Evolutionary conservation across 2,113 vertebrate species (phyloP).

Genomic region (Xerus inauris): DNA sequence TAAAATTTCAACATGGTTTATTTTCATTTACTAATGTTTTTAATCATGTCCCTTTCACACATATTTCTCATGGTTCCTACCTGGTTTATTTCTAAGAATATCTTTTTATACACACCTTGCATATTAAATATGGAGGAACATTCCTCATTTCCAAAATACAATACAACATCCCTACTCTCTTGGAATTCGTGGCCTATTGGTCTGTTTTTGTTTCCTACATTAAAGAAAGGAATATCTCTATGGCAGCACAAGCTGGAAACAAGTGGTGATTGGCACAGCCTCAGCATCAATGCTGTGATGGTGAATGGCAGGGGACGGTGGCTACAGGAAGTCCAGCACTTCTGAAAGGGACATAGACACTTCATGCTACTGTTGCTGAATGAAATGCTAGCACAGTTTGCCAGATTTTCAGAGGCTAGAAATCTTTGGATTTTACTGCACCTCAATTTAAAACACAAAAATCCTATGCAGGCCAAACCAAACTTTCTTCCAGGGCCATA

Average conservation of each 20-base stretch:
- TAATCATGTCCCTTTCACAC: neutral
- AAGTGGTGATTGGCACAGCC: neutral
- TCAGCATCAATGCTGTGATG: neutral
- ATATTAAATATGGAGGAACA: neutral
- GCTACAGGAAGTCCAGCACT: rapidly evolving
- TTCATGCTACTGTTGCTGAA: rapidly evolving
- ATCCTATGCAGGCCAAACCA: neutral
- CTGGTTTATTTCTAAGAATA: neutral
- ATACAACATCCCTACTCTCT: neutral
- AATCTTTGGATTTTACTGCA: neutral
- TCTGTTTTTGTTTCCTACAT: neutral
- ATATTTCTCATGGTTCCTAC: neutral
- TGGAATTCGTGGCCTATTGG: neutral
- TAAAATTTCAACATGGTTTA: neutral
- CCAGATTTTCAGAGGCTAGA: neutral
- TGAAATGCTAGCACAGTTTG: neutral
- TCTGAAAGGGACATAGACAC: neutral
- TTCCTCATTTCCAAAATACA: neutral
- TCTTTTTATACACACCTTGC: neutral
- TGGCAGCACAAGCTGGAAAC: neutral
- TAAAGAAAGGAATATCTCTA: neutral
- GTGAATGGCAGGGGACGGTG: rapidly evolving
- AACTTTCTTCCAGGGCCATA: neutral
- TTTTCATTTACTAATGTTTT: neutral
- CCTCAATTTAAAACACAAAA: neutral